Evolutionary conservation across 2,113 vertebrate genomes (phyloP).

Genomic region (Phaethornis superciliosus): DNA sequence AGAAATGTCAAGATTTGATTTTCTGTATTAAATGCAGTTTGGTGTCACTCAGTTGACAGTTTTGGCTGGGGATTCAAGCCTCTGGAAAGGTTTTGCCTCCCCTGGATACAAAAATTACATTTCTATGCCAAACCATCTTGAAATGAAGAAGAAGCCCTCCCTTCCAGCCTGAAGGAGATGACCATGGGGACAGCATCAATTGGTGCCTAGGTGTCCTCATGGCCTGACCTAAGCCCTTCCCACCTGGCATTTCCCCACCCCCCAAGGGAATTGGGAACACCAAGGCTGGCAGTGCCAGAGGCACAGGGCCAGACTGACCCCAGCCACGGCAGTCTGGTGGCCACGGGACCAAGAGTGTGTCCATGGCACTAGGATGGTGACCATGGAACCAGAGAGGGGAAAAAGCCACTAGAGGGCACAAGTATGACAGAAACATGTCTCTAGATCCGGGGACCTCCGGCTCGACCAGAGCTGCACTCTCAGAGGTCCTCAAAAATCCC

Average conservation of each 20-base stretch:
- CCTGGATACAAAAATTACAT: not conserved
- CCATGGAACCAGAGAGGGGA: not conserved
- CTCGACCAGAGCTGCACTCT: not conserved
- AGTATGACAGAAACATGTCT: constrained; percentile 15
- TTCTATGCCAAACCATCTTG: not conserved
- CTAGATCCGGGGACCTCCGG: fast-evolving
- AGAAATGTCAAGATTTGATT: constrained; percentile 24
- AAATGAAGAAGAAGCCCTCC: not conserved
- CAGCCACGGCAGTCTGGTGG: fast-evolving
- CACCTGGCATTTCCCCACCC: fast-evolving
- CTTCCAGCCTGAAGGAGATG: not conserved
- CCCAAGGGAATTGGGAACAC: not conserved
- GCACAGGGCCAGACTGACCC: not conserved
- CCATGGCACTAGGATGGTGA: not conserved
- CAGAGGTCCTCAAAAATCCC: not conserved
- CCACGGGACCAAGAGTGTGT: not conserved
- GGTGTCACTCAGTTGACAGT: not conserved
- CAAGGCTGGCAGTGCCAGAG: not conserved
- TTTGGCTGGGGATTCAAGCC: not conserved
- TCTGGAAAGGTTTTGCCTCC: not conserved
- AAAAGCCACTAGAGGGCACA: constrained; percentile 62
- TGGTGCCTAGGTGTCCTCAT: not conserved
- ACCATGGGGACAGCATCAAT: not conserved
- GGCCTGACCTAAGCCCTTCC: not conserved
- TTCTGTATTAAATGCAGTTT: constrained; percentile 3